Evolutionary conservation across 1,140 invertebrate genomes (phyloP).

Genomic region (Mamestra configurata): DNA sequence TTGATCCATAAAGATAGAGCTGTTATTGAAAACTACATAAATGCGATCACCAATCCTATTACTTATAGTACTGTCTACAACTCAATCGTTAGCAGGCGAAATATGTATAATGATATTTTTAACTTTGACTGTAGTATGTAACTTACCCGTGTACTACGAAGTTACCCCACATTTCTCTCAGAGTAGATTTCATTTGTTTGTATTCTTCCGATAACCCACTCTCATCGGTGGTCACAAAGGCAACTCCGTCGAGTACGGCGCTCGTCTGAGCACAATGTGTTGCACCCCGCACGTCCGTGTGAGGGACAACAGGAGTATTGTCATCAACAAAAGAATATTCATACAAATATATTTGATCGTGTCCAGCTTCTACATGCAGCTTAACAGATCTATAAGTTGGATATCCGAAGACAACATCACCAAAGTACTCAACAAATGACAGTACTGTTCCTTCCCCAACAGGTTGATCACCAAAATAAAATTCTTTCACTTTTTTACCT

Average conservation of each 20-base stretch:
- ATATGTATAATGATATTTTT: too few relatives aligned
- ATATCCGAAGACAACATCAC: conserved; percentile 68
- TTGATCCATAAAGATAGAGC: too few relatives aligned
- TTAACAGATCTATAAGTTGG: conserved; percentile 62
- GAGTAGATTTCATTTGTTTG: conserved; percentile 49
- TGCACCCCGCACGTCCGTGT: conserved; percentile 16
- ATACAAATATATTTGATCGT: conserved; percentile 69
- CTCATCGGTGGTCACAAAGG: conserved; percentile 10
- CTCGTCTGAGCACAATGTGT: conserved; percentile 11
- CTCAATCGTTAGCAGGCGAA: too few relatives aligned
- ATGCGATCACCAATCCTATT: too few relatives aligned
- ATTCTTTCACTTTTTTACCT: conserved; percentile 61
- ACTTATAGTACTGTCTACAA: too few relatives aligned
- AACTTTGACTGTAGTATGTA: background rate
- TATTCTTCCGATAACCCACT: conserved; percentile 31
- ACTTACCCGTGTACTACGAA: conserved; percentile 37
- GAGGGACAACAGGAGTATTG: conserved; percentile 14
- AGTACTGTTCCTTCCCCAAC: conserved; percentile 63
- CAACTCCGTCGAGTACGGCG: background rate
- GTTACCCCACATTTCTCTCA: conserved; percentile 57
- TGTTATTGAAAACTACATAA: too few relatives aligned
- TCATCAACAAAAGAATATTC: conserved; percentile 68
- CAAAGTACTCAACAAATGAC: conserved; percentile 69
- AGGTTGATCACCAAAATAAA: conserved; percentile 65
- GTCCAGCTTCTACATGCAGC: conserved; percentile 65